Base-by-base conservation (phyloP, 2,888 invertebrate species). In the Danaus chrysippus region DNA sequence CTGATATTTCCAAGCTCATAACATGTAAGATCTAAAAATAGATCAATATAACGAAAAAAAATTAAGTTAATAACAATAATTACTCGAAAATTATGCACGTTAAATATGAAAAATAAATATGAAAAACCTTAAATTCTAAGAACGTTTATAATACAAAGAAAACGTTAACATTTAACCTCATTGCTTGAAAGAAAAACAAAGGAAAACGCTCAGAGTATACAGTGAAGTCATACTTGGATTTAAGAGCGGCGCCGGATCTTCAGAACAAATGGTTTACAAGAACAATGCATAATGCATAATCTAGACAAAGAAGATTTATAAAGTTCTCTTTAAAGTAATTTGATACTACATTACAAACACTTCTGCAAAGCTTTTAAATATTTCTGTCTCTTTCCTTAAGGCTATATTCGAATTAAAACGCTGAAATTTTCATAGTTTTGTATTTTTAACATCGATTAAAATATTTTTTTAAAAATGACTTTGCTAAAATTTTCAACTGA, bases 1-100 rank as follows among this genome's bases (percentile, higher is more conserved):
- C 68, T 68, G 68, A 66, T 65, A 73, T 73, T 70, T 71, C 66
- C 72, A 73, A 61, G 58, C 58, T 61, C 65, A 63, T 46, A 61
- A 61, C 54, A 56, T 58, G 56, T 59, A 54, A 58, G 53, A 54
- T 57, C 59, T 52, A 61, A 60, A 23, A 61, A 58, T 60, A 56
- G 23, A 34, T 3, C 23, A 3, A 43, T 12, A 43, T 43, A n/a
- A 43, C 43, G 12, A 43, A 43, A 43, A 43, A n/a, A n/a, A 10
- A 43, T 43, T n/a, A 43, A n/a, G 11, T n/a, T 43, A 43, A 43
- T n/a, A 43, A n/a, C 12, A 43, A n/a, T 43, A 43, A n/a, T 43
- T 43, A 43, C 12, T n/a, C 3, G 3, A 43, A 43, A 43, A n/a
- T 11, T 43, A 43, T 12, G 3, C n/a, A 43, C 11, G n/a, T 43